Percentiles rank a stretch among this genome's conserved stretches.
Evolutionary conservation across 1,140 invertebrate genomes (phyloP).

Genomic region (Ooceraea biroi): DNA sequence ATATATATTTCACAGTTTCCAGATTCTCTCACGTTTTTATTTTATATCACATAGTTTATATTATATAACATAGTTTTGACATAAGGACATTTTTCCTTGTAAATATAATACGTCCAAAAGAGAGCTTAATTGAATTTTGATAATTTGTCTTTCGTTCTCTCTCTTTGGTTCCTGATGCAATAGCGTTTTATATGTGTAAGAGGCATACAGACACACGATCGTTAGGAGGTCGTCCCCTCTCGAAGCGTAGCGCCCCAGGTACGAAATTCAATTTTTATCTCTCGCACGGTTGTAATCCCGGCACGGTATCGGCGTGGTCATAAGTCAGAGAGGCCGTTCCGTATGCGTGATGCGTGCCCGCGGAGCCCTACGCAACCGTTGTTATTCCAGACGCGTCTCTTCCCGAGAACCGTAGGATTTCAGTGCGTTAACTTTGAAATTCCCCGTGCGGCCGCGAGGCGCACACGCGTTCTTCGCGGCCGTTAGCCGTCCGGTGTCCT

Average conservation of each 20-base stretch:
- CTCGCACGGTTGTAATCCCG: conserved; percentile 45
- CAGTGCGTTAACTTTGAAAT: conserved; percentile 78
- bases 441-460: conserved; percentile 65
- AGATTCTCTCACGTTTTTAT: too few species aligned
- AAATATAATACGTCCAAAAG: neutral
- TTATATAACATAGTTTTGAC: neutral
- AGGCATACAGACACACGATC: neutral
- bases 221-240: conserved; percentile 2
- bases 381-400: conserved; percentile 80
- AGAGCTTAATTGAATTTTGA: neutral
- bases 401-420: conserved; percentile 77
- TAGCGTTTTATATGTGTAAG: neutral
- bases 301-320: conserved; percentile 48
- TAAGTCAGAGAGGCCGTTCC: conserved; percentile 75
- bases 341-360: conserved; percentile 77
- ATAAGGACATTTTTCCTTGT: neutral
- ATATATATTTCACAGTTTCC: too few species aligned
- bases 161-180: neutral
- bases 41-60: too few species aligned
- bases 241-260: neutral
- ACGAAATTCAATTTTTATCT: conserved; percentile 42
- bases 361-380: conserved; percentile 67
- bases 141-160: neutral
- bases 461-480: conserved; percentile 27
- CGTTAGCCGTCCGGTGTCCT: conserved; percentile 44